These are phyloP conservation scores for Sebastes oblongus DNA, from an alignment of 2,797 vertebrate genomes.

Conservation along the genomic window DNA sequence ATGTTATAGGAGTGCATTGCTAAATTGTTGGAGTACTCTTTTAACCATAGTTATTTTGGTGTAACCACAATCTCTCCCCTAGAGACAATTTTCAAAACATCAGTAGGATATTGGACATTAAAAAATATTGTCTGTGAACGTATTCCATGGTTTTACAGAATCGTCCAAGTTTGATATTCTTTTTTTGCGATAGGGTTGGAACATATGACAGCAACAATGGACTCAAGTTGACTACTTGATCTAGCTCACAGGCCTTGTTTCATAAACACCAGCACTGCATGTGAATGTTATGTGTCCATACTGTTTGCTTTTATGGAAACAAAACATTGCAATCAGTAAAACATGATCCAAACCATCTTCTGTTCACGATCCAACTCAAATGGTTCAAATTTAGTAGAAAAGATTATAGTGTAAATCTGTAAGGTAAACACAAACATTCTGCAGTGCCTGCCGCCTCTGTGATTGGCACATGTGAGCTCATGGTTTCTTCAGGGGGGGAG, in stretches of 20 bases:
- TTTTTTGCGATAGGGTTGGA: background rate
- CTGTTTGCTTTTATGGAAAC: conserved; percentile 43
- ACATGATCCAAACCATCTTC: conserved; percentile 36
- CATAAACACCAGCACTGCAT: conserved; percentile 25
- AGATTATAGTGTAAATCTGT: conserved; percentile 52
- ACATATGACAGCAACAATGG: background rate
- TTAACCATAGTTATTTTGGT: background rate
- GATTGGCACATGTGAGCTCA: conserved; percentile 19
- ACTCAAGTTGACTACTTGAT: background rate
- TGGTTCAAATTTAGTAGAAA: conserved; percentile 39
- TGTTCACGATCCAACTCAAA: conserved; percentile 41
- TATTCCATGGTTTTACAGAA: background rate
- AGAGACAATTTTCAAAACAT: background rate
- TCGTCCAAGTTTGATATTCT: background rate
- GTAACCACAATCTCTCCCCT: background rate
- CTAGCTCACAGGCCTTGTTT: background rate
- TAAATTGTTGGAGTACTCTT: background rate
- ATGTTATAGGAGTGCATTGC: too few species aligned
- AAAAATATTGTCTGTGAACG: background rate
- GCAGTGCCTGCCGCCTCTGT: conserved; percentile 19
- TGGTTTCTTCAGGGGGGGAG: background rate
- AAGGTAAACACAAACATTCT: conserved; percentile 59
- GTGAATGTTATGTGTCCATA: conserved; percentile 12
- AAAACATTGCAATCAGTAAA: conserved; percentile 48
- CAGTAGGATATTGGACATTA: background rate